Conservation (phyloP, 2,113 vertebrate genomes). For the Pseudorectes ferrugineus region DNA sequence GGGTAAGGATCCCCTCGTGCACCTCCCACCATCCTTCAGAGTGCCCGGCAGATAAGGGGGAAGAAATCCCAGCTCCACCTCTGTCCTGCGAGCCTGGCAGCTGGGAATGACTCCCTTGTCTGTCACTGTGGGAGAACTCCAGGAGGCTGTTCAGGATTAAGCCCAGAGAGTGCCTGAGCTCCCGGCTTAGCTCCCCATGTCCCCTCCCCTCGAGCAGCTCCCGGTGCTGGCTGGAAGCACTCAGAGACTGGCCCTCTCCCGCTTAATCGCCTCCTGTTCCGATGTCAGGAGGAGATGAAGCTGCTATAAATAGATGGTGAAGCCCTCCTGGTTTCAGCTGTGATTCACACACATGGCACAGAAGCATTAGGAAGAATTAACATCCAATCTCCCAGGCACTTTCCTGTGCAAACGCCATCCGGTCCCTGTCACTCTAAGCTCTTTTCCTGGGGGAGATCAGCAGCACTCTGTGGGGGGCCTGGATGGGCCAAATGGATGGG, state of each 20-base stretch:
- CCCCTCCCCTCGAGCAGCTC: background rate
- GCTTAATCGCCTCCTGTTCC: slow-evolving; percentile 30
- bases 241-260: background rate
- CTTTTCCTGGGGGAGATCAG: background rate
- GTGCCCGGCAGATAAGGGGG: background rate
- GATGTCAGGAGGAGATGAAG: slow-evolving; percentile 52
- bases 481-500: background rate
- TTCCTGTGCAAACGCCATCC: background rate
- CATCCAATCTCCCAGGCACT: slow-evolving; percentile 31
- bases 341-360: slow-evolving; percentile 31
- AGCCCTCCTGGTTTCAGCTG: slow-evolving; percentile 25
- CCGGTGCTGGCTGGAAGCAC: background rate
- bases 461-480: background rate
- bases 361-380: slow-evolving; percentile 64
- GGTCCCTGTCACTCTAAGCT: background rate
- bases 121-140: background rate
- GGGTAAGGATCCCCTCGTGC: background rate
- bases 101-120: background rate
- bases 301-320: slow-evolving; percentile 47
- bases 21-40: background rate
- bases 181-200: background rate
- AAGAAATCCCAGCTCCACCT: background rate
- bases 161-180: background rate
- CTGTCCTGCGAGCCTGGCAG: background rate
- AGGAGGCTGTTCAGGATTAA: background rate